Evolutionary conservation across 1,140 invertebrate genomes (phyloP).

Genomic region (Drosophila kanapiae): DNA sequence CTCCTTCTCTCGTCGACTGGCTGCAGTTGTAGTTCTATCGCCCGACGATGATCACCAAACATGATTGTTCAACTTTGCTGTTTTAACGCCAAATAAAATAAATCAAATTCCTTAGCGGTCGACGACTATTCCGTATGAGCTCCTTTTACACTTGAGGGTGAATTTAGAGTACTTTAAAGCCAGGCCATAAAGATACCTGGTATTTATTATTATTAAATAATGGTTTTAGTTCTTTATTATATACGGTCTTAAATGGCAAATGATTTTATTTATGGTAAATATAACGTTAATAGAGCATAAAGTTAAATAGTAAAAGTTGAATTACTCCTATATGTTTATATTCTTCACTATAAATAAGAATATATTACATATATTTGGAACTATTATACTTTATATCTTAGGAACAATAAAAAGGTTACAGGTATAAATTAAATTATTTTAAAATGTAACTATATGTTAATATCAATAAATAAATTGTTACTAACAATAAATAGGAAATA

Average conservation of each 20-base stretch:
- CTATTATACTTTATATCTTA: too few species aligned
- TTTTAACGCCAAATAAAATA: constrained; percentile 84
- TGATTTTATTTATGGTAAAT: too few species aligned
- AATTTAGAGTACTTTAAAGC: neutral
- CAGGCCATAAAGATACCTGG: neutral
- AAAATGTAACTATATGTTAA: too few species aligned
- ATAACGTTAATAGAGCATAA: too few species aligned
- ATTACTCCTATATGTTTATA: too few species aligned
- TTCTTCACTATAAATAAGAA: too few species aligned
- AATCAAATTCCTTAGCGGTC: constrained; percentile 80
- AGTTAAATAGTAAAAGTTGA: too few species aligned
- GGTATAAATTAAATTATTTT: too few species aligned
- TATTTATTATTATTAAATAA: constrained; percentile 10
- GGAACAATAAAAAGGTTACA: too few species aligned
- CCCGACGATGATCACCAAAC: constrained; percentile 78
- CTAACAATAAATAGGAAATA: neutral
- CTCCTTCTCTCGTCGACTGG: constrained; percentile 10
- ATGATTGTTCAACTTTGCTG: constrained; percentile 77
- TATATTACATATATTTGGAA: too few species aligned
- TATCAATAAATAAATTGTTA: too few species aligned
- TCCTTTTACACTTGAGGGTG: neutral
- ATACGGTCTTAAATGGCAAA: too few species aligned
- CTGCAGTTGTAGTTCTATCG: constrained; percentile 63
- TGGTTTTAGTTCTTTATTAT: neutral
- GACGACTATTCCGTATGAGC: constrained; percentile 58